Conservation (phyloP, 2,888 invertebrate genomes). For the Himalopsyche kuldschensis region DNA sequence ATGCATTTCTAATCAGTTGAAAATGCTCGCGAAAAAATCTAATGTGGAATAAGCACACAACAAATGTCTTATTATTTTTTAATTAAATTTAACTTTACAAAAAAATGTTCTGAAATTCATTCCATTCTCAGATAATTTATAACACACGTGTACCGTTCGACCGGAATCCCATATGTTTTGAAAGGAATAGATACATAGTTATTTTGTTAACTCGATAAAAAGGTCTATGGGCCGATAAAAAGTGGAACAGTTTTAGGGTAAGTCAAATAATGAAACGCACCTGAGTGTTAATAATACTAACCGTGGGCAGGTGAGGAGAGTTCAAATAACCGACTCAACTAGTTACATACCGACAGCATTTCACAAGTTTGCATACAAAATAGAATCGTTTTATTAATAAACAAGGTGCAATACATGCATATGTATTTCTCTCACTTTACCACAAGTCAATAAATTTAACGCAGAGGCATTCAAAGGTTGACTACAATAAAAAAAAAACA, state of each 20-base stretch:
- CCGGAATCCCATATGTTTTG: too few species aligned
- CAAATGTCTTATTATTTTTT: too few species aligned
- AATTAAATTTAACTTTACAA: too few species aligned
- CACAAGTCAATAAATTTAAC: not conserved
- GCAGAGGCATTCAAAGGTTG: not conserved
- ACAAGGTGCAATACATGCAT: not conserved
- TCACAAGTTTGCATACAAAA: not conserved
- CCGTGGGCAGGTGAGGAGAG: not conserved
- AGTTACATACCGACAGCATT: not conserved
- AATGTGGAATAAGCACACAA: too few species aligned
- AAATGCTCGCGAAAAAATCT: too few species aligned
- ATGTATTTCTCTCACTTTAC: not conserved
- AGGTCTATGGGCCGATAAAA: not conserved
- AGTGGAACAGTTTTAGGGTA: not conserved
- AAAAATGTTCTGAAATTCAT: too few species aligned
- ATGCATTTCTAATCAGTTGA: too few species aligned
- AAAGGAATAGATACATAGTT: too few species aligned
- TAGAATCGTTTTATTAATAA: not conserved
- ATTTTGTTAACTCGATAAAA: not conserved
- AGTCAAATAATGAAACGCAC: not conserved
- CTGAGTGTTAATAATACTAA: not conserved
- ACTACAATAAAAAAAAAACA: too few species aligned
- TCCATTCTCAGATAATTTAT: too few species aligned
- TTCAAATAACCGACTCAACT: not conserved
- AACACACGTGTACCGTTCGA: too few species aligned